Percentiles rank a stretch among this genome's conserved stretches.
These are phyloP conservation scores for Chiloscyllium plagiosum DNA, from an alignment of 2,113 vertebrate genomes.

Conservation along the genomic window DNA sequence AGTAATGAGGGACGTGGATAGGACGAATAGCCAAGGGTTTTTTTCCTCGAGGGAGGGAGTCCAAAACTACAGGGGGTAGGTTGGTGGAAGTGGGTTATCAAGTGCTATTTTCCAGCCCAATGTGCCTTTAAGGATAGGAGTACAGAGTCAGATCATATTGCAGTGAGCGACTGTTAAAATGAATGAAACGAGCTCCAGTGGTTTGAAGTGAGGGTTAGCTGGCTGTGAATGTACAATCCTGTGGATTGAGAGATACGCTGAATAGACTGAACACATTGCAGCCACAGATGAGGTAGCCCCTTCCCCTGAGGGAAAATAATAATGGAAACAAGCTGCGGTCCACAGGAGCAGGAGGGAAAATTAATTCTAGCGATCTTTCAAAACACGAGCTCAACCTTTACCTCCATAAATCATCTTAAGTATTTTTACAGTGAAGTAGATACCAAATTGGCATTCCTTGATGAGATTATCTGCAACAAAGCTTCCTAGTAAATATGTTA, in stretches of 20 bases:
- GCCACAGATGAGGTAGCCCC: not conserved
- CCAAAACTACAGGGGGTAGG: no score
- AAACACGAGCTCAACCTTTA: conserved; percentile 16
- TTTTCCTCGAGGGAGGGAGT: no score
- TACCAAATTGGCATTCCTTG: not conserved
- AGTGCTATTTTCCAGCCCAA: not conserved
- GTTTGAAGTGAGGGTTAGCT: conserved; percentile 11
- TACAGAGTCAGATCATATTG: no score
- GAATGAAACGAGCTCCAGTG: not conserved
- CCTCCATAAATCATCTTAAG: conserved; percentile 14
- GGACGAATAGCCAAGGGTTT: no score
- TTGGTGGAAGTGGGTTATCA: no score
- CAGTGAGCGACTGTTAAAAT: not conserved
- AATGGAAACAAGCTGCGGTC: conserved; percentile 4
- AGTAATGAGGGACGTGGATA: no score
- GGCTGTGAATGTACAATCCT: conserved; percentile 7
- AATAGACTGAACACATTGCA: not conserved
- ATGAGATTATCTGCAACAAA: not conserved
- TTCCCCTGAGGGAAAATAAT: conserved; percentile 18
- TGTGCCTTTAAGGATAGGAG: not conserved
- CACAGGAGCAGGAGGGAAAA: not conserved
- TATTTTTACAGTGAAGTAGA: not conserved
- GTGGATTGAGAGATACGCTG: not conserved
- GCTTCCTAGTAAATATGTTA: conserved; percentile 1
- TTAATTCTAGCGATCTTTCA: not conserved